Base-by-base conservation (phyloP, 2,888 invertebrate genomes). In the Tryphoninae sp. region DNA sequence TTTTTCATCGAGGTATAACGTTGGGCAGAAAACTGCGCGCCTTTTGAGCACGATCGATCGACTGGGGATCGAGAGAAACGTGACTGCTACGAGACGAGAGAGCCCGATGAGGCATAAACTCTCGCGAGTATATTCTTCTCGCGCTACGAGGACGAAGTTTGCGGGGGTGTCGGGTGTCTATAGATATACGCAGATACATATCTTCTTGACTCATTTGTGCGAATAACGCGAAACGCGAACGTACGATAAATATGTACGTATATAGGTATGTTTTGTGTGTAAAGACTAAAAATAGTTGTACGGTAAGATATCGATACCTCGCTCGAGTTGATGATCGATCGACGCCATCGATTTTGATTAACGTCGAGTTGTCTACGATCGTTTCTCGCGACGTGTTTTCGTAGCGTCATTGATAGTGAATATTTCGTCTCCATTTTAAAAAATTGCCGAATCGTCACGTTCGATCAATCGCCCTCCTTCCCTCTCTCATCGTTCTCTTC, bases 191-290 rank as follows among this genome's bases (percentile, higher is more conserved):
- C 61, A 65, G 73, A 81, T 81, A 69, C 58, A 64, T 81, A 81
- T 81, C 81, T 73, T 23, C 59, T 58, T 78, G 26, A 61, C 72
- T 78, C 75, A 81, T 81, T 75, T 81, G 75, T 67, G 78, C 61
- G 69, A 75, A 67, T 65, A 53, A 68, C 78, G 75, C 75, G 68
- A 78, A 61, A 74, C 74, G 65, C 74, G 61, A 45, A 75, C 11
- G 9, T 0, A 65, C 26, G 16, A 22, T 23, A 26, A 19, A 16
- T 8, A 55, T 55, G 45, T 2, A 45, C 13, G 2, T 45, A 45
- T 11, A 11, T 45, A 7, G 3, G 0, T 45, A 45, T 45, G 7
- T 59, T 22, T 59, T 3, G 23, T 19, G 6, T 11, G 2, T 19
- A 59, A 61, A 40, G 68, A 62, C 16, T 71, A 80, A 61, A 64